These are phyloP conservation scores for Polyploca ridens DNA, from an alignment of 2,888 invertebrate species.

Conservation along the genomic window DNA sequence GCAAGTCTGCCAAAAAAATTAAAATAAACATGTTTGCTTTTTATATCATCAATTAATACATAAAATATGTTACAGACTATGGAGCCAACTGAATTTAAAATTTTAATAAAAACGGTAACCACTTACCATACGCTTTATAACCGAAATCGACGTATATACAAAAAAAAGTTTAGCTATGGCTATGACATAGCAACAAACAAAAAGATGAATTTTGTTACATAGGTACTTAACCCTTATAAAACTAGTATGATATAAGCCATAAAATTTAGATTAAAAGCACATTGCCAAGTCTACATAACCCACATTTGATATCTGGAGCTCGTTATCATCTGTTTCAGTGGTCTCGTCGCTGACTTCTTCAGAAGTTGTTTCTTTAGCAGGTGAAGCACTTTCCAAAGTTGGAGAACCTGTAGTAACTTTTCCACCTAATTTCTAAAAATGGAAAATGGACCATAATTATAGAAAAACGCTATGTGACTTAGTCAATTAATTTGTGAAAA, in stretches of 20 bases:
- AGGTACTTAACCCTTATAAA: no score
- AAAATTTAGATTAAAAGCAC: slow-evolving; percentile 15
- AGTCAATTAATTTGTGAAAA: slow-evolving; percentile 7
- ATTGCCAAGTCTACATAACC: neutral
- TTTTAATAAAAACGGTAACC: no score
- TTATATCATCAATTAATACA: no score
- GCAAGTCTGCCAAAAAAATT: no score
- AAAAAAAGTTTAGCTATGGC: no score
- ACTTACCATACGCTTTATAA: no score
- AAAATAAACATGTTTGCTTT: no score
- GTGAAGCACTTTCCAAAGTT: slow-evolving; percentile 52
- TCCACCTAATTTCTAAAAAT: slow-evolving; percentile 68
- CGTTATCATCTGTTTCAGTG: slow-evolving; percentile 58
- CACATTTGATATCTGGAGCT: slow-evolving; percentile 54
- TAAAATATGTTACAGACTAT: no score
- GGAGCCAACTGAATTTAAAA: no score
- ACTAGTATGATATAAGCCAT: slow-evolving; percentile 8
- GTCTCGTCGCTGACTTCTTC: slow-evolving; percentile 54
- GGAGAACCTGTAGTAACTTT: slow-evolving; percentile 64
- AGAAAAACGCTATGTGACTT: neutral
- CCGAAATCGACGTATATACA: no score
- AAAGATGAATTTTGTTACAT: no score
- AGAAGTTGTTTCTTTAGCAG: slow-evolving; percentile 49
- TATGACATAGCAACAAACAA: no score
- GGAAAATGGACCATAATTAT: slow-evolving; percentile 6